Evolutionary conservation across 2,797 vertebrate species (phyloP), one percentile per base, ranked within the genome.

Genomic region (Oophaga sylvatica): DNA sequence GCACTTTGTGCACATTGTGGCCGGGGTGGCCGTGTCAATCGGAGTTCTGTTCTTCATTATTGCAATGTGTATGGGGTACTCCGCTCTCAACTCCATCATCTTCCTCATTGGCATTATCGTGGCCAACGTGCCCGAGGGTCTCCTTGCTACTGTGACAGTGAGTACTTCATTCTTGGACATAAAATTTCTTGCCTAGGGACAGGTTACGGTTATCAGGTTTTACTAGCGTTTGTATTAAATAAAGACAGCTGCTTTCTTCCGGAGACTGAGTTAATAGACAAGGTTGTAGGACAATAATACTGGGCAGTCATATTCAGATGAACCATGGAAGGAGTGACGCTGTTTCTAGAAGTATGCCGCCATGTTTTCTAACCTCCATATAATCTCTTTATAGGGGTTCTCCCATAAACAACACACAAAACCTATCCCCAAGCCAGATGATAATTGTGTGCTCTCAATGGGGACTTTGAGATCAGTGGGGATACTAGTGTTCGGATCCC

Each of bases 21-120:
- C 94, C 8, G 94, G 92, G 4, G 93, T 96, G 73, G 95, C 95
- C 3, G 0, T 95, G 82, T 93, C 95, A 79, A 60, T 96, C 0
- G 95, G 95, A 0, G 12, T 96, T 1, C 29, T 95, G 45, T 96
- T 96, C 93, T 96, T 96, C 93, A 93, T 95, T 85, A 95, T 95
- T 19, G 92, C 95, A 0, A 84, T 96, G 15, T 94, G 92, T 19
- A 92, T 96, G 94, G 85, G 90, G 53, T 95, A 96, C 86, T 59
- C 85, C 7, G 90, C 94, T 71, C 90, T 96, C 41, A 93, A 95
- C 2, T 93, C 95, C 82, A 92, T 96, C 92, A 95, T 96, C 91
- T 96, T 96, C 84, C 95, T 96, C 68, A 96, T 95, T n/a, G 94
- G 95, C 88, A 96, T 96, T 90, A 96, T 96, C 26, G 95, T 96